phyloP scores from a whole-genome alignment of 2,888 invertebrate species.

The Phyllotreta striolata region DNA sequence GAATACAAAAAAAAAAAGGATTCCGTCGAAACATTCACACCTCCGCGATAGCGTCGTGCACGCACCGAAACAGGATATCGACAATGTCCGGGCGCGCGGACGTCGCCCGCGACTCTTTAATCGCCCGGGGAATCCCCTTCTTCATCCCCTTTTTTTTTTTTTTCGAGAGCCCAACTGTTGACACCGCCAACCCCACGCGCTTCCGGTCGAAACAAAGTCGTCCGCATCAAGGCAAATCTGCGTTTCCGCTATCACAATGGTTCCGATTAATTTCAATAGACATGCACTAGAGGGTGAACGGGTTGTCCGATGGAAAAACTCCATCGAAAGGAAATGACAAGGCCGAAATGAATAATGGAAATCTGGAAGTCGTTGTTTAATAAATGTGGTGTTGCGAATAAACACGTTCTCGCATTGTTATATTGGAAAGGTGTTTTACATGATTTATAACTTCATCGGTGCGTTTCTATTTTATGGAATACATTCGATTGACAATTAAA shows the following conservation, averaged over 20 bases:
- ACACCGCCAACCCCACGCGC: constrained; percentile 50
- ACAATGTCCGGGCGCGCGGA: constrained; percentile 45
- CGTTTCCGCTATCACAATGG: constrained; percentile 45
- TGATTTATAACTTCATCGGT: no score
- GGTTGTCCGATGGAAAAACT: constrained; percentile 15
- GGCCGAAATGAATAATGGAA: constrained; percentile 29
- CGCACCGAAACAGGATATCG: constrained; percentile 38
- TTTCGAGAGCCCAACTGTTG: constrained; percentile 54
- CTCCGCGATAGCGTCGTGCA: not conserved
- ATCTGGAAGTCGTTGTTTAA: constrained; percentile 22
- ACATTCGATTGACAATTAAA: no score
- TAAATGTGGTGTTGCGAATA: not conserved
- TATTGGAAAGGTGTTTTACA: no score
- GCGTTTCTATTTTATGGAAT: no score
- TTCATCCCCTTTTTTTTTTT: constrained; percentile 19
- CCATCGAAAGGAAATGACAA: constrained; percentile 21
- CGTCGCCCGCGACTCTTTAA: constrained; percentile 51
- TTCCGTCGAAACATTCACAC: not conserved
- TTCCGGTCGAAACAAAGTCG: constrained; percentile 52
- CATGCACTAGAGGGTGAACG: constrained; percentile 27
- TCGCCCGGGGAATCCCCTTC: constrained; percentile 50
- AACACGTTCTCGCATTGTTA: no score
- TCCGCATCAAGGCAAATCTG: constrained; percentile 50
- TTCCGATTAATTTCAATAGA: constrained; percentile 31
- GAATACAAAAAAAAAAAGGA: not conserved